Percentiles rank a stretch among this genome's conserved stretches.
These are phyloP conservation scores for Sebastes baramenuke DNA, from an alignment of 2,797 vertebrate species.

Conservation along the genomic window DNA sequence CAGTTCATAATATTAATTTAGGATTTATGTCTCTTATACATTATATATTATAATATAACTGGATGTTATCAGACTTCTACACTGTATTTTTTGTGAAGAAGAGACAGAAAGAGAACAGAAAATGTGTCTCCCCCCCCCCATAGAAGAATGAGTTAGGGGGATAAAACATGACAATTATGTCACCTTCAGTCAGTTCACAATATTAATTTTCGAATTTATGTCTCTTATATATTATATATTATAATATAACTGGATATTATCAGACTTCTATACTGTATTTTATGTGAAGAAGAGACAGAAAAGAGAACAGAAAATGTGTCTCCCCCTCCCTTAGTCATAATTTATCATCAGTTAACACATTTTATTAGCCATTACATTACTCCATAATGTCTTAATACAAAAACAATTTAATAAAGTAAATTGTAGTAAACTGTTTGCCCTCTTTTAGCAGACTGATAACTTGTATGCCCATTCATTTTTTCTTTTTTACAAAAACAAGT, in stretches of 20 bases:
- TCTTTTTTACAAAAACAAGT: slow-evolving; percentile 4
- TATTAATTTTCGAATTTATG: background rate
- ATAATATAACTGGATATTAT: too few relatives aligned
- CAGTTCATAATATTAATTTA: background rate
- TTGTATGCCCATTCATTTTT: slow-evolving; percentile 4
- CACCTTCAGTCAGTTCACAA: background rate
- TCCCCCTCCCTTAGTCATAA: background rate
- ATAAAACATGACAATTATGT: background rate
- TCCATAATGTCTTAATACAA: background rate
- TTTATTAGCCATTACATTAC: background rate
- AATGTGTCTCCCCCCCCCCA: background rate
- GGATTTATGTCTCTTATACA: background rate
- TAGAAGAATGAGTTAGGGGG: too few relatives aligned
- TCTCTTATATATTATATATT: background rate
- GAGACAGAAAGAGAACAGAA: background rate
- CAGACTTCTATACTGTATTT: background rate
- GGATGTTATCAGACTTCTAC: background rate
- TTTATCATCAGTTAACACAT: background rate
- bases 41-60: background rate
- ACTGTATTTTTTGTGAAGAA: background rate
- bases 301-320: background rate
- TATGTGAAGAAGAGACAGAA: background rate
- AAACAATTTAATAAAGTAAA: background rate
- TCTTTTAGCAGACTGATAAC: background rate
- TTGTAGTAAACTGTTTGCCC: too few relatives aligned